Base-by-base conservation (phyloP, 2,113 vertebrate genomes). In the Ophthalmolycus amberensis region DNA sequence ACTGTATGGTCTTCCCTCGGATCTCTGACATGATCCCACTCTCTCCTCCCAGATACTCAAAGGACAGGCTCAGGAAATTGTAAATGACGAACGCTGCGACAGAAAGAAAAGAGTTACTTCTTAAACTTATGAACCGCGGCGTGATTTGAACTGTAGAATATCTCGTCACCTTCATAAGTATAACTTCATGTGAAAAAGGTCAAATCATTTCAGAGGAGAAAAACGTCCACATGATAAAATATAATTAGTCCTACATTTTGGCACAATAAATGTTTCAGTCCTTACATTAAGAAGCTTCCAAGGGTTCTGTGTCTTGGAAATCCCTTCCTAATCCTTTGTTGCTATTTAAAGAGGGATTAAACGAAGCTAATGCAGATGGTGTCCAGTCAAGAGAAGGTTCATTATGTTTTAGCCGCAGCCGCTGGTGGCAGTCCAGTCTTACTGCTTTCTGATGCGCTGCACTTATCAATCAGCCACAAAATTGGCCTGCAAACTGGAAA, bases 21-120 rank as follows among this genome's bases (percentile, higher is more conserved):
- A 99, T 98, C 94, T 99, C 98, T 0, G 97, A 86, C 98, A 99
- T 99, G 95, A 99, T 99, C 58, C 95, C 96, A 25, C 98, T 99
- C 89, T 99, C 98, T 25, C 98, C 98, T 32, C 98, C 98, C 0
- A 99, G 96, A 89, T 99, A 99, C 93, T 99, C 97, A 14, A 99
- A 99, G 83, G 97, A 99, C 77, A 99, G 95, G 89, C 97, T 99
- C 89, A 99, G 94, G 91, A 99, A 99, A 90, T 98, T 99, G 93
- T 99, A 99, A 83, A 99, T 99, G 80, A 97, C 98, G n/a, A 99
- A 99, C 2, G 98, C 98, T 99, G 94, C 1, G 84, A 78, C 68
- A 80, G 50, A 90, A 84, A 89, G 52, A 78, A 16, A 71, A 42
- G 29, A 52, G 59, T 74, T 58, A 75, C 12, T 1, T 69, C 27